Evolutionary conservation across 1,140 invertebrate species (phyloP).

Genomic region (Drosophila carrolli): DNA sequence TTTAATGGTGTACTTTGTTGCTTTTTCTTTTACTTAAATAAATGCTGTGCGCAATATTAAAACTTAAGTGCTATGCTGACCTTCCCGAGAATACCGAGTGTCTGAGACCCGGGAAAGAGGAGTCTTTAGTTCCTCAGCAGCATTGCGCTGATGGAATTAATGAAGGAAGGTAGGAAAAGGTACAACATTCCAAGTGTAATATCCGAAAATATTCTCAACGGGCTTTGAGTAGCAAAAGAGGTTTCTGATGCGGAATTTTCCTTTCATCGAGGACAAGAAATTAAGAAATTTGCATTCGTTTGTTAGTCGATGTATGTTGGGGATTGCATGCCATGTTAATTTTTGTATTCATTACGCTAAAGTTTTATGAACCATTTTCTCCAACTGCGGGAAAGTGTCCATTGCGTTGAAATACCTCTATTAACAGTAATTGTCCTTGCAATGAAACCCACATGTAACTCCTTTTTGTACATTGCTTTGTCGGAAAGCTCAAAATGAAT

Average conservation of each 20-base stretch:
- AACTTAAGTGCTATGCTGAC: conserved; percentile 63
- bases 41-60: conserved; percentile 64
- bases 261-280: background rate
- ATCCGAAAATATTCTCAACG: background rate
- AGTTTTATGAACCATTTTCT: background rate
- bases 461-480: conserved; percentile 1
- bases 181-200: conserved; percentile 12
- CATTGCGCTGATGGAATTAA: conserved; percentile 8
- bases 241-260: conserved; percentile 2
- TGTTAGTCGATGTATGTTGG: background rate
- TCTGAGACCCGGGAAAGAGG: background rate
- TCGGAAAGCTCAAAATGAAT: background rate
- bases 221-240: background rate
- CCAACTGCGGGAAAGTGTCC: conserved; percentile 18
- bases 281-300: conserved; percentile 10
- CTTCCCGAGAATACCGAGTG: conserved; percentile 26
- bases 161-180: conserved; percentile 21
- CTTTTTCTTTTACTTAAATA: conserved; percentile 57
- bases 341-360: conserved; percentile 3
- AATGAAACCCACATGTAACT: conserved; percentile 29
- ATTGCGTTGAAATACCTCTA: conserved; percentile 24
- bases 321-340: background rate
- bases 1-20: conserved; percentile 65
- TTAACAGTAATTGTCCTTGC: conserved; percentile 34
- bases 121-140: background rate